Evolutionary conservation across 2,797 vertebrate genomes (phyloP).

Genomic region (Scarus forsteni): DNA sequence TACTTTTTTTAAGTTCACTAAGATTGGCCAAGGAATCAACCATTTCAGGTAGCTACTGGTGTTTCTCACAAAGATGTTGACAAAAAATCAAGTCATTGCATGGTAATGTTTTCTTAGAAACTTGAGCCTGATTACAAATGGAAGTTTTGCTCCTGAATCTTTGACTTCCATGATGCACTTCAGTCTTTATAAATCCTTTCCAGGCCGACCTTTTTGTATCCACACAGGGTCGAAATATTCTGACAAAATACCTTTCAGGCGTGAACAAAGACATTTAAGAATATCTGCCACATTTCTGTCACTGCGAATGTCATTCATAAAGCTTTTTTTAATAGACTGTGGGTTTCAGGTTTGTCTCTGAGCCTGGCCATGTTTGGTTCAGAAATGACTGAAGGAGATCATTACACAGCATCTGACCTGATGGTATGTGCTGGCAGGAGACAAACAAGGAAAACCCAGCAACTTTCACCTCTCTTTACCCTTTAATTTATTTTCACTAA

Average conservation of each 20-base stretch:
- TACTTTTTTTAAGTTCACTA: too few species aligned
- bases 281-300: slow-evolving; percentile 20
- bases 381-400: slow-evolving; percentile 27
- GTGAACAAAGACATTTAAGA: slow-evolving; percentile 12
- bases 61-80: too few species aligned
- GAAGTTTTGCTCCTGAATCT: not conserved
- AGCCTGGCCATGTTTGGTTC: slow-evolving; percentile 5
- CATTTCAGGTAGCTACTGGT: too few species aligned
- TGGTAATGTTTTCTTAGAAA: not conserved
- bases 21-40: too few species aligned
- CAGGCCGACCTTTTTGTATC: slow-evolving; percentile 8
- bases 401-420: slow-evolving; percentile 36
- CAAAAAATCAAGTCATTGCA: not conserved
- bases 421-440: slow-evolving; percentile 27
- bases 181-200: not conserved
- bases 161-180: not conserved
- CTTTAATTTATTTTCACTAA: not conserved
- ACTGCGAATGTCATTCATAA: slow-evolving; percentile 5
- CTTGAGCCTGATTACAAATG: not conserved
- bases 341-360: not conserved
- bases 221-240: slow-evolving; percentile 37
- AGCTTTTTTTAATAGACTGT: not conserved
- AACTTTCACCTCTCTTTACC: not conserved
- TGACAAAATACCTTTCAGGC: slow-evolving; percentile 23
- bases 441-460: slow-evolving; percentile 11